Evolutionary conservation across 2,797 vertebrate species (phyloP).

Genomic region (Muscicapa striata): DNA sequence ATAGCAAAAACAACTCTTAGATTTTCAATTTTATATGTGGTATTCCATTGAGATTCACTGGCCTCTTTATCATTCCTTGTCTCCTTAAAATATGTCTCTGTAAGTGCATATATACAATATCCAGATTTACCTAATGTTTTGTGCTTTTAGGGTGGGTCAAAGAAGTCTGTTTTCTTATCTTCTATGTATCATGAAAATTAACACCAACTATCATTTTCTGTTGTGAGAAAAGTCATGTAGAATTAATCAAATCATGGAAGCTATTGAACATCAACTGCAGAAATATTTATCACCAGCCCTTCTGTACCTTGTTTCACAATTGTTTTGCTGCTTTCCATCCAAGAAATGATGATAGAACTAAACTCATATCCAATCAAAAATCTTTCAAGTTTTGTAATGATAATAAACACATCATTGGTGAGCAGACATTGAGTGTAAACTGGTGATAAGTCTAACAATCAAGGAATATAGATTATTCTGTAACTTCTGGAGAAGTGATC

Average conservation of each 20-base stretch:
- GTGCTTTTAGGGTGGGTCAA: not conserved
- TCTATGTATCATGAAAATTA: not conserved
- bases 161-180: not conserved
- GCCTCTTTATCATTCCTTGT: not conserved
- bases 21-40: not conserved
- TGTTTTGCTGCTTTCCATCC: not conserved
- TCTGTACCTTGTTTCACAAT: not conserved
- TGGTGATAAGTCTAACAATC: not conserved
- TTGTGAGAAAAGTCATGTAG: not conserved
- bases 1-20: not conserved
- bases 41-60: fast-evolving
- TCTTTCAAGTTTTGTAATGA: not conserved
- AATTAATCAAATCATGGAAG: not conserved
- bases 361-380: not conserved
- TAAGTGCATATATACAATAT: not conserved
- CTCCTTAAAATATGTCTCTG: not conserved
- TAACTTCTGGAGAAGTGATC: not conserved
- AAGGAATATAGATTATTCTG: not conserved
- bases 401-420: not conserved
- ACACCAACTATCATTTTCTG: not conserved
- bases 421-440: not conserved
- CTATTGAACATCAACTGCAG: fast-evolving
- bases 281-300: not conserved
- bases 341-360: not conserved
- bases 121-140: not conserved